Conservation (phyloP, 2,113 vertebrate genomes). For the Gallinago paraguaiae region DNA sequence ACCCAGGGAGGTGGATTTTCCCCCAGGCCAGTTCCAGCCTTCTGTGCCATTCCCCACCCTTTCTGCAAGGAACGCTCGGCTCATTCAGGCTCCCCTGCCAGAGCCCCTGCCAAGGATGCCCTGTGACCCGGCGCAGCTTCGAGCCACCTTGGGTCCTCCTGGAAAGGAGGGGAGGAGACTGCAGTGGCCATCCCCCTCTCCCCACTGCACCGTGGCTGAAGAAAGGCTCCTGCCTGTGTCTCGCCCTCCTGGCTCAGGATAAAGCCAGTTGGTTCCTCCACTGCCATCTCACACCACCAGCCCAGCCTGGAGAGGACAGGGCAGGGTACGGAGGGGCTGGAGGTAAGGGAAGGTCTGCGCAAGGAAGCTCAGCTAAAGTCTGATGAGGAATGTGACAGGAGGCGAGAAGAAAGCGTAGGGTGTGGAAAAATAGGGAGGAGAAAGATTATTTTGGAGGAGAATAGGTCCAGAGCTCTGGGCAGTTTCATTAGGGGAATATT, state of each 20-base stretch:
- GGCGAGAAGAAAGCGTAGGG: conserved; percentile 5
- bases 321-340: neutral
- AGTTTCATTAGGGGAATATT: conserved; percentile 67
- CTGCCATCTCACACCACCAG: neutral
- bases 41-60: neutral
- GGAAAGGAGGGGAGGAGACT: neutral
- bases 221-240: neutral
- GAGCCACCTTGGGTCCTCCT: neutral
- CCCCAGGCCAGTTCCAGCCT: neutral
- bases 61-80: neutral
- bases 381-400: neutral
- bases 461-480: conserved; percentile 53
- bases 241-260: neutral
- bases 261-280: neutral
- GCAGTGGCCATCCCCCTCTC: neutral
- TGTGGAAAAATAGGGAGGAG: conserved; percentile 49
- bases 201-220: accelerated
- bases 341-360: neutral
- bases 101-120: neutral
- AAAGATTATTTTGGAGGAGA: conserved; percentile 53
- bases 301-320: neutral
- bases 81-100: neutral
- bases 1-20: neutral
- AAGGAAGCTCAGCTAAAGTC: neutral
- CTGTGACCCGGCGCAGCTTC: neutral